Percentiles rank a stretch among this genome's conserved stretches.
These are phyloP conservation scores for Hydrotaea cyrtoneurina DNA, from an alignment of 2,888 invertebrate species.

Conservation along the genomic window DNA sequence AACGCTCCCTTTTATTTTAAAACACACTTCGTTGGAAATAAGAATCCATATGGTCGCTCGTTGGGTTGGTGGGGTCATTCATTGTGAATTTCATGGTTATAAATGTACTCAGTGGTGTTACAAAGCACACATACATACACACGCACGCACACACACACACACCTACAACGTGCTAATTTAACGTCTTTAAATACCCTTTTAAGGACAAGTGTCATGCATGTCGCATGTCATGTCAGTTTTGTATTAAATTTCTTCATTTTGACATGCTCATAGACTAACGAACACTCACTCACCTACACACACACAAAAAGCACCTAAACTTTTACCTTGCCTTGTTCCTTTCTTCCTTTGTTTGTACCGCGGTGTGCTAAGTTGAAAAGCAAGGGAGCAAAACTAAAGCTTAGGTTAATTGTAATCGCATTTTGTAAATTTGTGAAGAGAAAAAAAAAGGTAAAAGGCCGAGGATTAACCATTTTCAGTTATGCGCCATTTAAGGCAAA, in stretches of 20 bases:
- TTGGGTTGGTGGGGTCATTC: not conserved
- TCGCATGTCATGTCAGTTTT: conserved; percentile 24
- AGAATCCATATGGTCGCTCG: not conserved
- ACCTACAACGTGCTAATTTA: conserved; percentile 16
- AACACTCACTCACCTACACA: not conserved
- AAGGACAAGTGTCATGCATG: conserved; percentile 45
- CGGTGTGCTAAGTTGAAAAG: not conserved
- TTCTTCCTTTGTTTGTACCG: not conserved
- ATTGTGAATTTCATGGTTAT: not conserved
- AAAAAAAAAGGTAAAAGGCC: no score
- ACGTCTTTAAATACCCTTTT: conserved; percentile 34
- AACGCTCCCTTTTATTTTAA: conserved; percentile 29
- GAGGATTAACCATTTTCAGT: not conserved
- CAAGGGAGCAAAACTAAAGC: not conserved
- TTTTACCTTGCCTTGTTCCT: not conserved
- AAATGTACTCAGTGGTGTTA: not conserved
- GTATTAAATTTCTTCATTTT: conserved; percentile 42
- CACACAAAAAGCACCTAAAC: no score
- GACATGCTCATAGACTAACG: not conserved
- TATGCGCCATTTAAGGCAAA: not conserved
- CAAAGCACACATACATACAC: not conserved
- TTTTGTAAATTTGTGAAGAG: not conserved
- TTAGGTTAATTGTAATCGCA: not conserved
- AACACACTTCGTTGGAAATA: conserved; percentile 20
- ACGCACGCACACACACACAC: not conserved